phyloP scores from a whole-genome alignment of 2,797 vertebrate genomes.

The Heliangelus exortis region DNA sequence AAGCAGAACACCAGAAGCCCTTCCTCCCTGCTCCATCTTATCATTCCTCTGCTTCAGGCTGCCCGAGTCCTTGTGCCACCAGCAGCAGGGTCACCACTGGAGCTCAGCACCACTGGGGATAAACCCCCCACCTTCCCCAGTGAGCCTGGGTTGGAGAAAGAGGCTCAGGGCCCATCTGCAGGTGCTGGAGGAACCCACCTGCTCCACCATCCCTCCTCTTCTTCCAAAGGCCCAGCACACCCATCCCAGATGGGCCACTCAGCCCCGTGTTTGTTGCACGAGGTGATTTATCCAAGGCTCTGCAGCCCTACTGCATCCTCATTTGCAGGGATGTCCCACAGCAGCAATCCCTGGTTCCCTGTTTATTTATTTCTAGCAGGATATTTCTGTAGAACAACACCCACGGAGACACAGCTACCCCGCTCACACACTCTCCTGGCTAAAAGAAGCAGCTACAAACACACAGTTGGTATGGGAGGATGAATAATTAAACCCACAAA shows the following conservation, averaged over 20 bases:
- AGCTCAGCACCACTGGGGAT: rapidly evolving
- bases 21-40: neutral
- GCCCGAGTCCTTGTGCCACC: neutral
- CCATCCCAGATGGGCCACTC: neutral
- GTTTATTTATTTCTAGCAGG: slow-evolving; percentile 12
- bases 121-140: neutral
- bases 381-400: neutral
- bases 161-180: neutral
- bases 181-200: neutral
- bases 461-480: neutral
- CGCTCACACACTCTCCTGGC: neutral
- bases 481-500: neutral
- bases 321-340: neutral
- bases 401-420: neutral
- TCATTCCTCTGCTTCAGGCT: neutral
- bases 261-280: neutral
- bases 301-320: neutral
- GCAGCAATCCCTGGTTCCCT: neutral
- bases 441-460: neutral
- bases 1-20: neutral
- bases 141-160: neutral
- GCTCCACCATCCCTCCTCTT: neutral
- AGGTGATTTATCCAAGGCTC: neutral
- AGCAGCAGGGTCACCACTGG: neutral
- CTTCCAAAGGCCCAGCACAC: neutral